Conservation (phyloP, 2,888 invertebrate species). For the Fissipunctia ypsillon region DNA sequence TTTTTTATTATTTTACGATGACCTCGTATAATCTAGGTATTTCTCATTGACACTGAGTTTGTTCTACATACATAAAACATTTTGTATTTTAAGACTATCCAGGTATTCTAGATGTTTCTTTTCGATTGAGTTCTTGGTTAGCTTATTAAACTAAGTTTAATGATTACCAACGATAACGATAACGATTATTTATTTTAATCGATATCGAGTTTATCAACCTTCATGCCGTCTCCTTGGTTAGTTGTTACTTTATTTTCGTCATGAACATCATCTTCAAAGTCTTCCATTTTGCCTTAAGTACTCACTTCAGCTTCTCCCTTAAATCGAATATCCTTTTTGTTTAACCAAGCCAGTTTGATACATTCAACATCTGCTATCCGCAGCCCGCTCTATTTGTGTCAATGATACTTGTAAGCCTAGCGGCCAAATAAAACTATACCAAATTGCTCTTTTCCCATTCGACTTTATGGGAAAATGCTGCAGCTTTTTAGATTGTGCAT, state of each 20-base stretch:
- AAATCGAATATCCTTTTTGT: slow-evolving; percentile 62
- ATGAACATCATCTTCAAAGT: background rate
- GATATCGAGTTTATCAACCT: background rate
- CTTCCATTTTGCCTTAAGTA: background rate
- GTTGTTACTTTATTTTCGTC: background rate
- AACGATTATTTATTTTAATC: background rate
- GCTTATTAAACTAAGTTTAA: background rate
- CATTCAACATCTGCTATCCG: slow-evolving; percentile 82
- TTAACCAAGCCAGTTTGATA: slow-evolving; percentile 75
- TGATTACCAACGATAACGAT: too few species aligned
- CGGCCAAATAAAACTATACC: slow-evolving; percentile 51
- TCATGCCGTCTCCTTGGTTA: background rate
- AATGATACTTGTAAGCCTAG: slow-evolving; percentile 78
- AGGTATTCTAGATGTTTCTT: background rate
- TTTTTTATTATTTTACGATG: slow-evolving; percentile 14
- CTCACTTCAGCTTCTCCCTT: slow-evolving; percentile 29
- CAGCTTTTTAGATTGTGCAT: slow-evolving; percentile 4
- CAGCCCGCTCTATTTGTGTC: slow-evolving; percentile 75
- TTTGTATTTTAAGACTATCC: background rate
- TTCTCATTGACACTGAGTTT: background rate
- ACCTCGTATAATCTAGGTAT: background rate
- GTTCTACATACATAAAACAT: background rate
- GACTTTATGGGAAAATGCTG: slow-evolving; percentile 2
- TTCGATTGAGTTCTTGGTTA: background rate
- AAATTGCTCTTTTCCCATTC: slow-evolving; percentile 39